Base-by-base conservation (phyloP, 1,140 invertebrate species). In the Prorops nasuta region DNA sequence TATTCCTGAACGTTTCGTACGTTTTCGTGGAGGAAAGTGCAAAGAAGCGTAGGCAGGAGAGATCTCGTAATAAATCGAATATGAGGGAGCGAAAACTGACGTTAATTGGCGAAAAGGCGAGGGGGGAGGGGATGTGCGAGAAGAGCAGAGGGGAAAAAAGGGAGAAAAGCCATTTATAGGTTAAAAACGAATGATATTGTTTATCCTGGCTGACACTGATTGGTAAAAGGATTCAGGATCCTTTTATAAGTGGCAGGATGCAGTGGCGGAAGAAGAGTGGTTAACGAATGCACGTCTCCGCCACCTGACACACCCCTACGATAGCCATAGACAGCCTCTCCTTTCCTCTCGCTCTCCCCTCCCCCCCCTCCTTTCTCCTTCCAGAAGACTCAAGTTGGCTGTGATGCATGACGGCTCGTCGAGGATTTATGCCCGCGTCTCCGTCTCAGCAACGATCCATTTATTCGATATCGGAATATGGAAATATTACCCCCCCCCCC, bases 381-480 rank as follows among this genome's bases (percentile, higher is more conserved):
- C n/a, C n/a, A n/a, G n/a, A n/a, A n/a, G n/a, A n/a, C n/a, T n/a
- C 24, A 28, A 28, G 24, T 6, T 7, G 2, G 17, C 12, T 49
- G 60, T 69, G 67, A 69, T 69, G 67, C 63, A 68, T 63, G 69
- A 69, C 63, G 60, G 54, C 55, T 47, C 41, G 45, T n/a, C 20
- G 35, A 68, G 58, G 65, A 71, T 69, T 71, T 71, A 71, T 69
- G 57, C 56, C 55, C 46, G 60, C 62, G 69, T 69, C 69, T 62
- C 53, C 46, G 24, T 54, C 54, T 57, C 60, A 54, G 60, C 66
- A 61, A 66, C 67, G 67, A 68, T 68, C 69, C 69, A 71, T 71
- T 71, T 71, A 71, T 71, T 69, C 58, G 66, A 71, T 69, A 71
- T 69, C 69, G 65, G 69, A 68, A 69, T 71, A 71, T 71, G 69